Conservation (phyloP, 1,140 invertebrate species). For the Conus betulinus region DNA sequence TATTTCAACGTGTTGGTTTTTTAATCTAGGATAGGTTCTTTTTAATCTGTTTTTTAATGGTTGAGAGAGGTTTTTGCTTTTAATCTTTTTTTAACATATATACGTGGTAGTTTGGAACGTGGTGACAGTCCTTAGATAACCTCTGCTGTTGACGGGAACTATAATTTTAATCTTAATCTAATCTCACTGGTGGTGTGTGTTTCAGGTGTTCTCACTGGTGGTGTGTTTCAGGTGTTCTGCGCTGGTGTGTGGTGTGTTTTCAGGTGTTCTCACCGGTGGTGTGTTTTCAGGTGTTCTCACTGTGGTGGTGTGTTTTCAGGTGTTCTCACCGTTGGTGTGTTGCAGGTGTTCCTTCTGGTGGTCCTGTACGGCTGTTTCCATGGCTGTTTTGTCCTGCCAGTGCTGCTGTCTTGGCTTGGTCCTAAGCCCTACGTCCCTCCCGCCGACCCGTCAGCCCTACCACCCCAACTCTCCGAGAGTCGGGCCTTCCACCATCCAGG, state of each 20-base stretch:
- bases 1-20: too few species aligned
- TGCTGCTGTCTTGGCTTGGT: slow-evolving; percentile 78
- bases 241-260: background rate
- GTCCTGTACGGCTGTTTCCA: slow-evolving; percentile 79
- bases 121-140: too few species aligned
- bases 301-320: slow-evolving; percentile 76
- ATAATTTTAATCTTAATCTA: too few species aligned
- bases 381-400: slow-evolving; percentile 78
- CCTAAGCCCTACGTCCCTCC: slow-evolving; percentile 68
- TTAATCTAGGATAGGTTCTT: too few species aligned
- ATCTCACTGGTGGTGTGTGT: too few species aligned
- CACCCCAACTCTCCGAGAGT: background rate
- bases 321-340: background rate
- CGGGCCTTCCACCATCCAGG: slow-evolving; percentile 16
- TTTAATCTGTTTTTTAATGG: too few species aligned
- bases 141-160: too few species aligned
- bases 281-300: slow-evolving; percentile 78
- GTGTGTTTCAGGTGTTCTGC: background rate
- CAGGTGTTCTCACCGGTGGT: slow-evolving; percentile 78
- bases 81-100: too few species aligned
- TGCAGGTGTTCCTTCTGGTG: slow-evolving; percentile 77
- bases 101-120: too few species aligned
- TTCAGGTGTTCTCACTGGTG: background rate
- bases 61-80: too few species aligned
- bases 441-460: slow-evolving; percentile 46